Percentiles rank a stretch among this genome's conserved stretches.
These are phyloP conservation scores for Varecia variegata DNA, from an alignment of 2,797 vertebrate genomes.

Conservation along the genomic window DNA sequence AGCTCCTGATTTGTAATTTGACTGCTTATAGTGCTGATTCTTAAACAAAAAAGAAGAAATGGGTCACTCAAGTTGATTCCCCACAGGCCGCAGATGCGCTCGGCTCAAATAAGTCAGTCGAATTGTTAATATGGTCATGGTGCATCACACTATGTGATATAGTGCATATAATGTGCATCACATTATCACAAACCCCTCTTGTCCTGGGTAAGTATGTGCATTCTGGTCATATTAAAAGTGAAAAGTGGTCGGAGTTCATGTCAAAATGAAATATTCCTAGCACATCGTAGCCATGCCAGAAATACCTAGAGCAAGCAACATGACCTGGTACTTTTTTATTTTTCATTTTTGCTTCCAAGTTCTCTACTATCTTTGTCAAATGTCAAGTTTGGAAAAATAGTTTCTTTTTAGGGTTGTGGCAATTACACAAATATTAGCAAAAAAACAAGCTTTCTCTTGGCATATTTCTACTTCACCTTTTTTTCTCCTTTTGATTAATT, in stretches of 20 bases:
- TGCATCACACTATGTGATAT: slow-evolving; percentile 47
- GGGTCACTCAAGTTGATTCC: slow-evolving; percentile 64
- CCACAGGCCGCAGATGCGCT: slow-evolving; percentile 38
- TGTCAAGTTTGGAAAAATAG: slow-evolving; percentile 38
- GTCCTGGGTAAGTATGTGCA: slow-evolving; percentile 67
- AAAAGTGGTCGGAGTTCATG: slow-evolving; percentile 73
- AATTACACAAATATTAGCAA: neutral
- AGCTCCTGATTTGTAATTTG: slow-evolving; percentile 54
- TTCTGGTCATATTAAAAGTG: slow-evolving; percentile 52
- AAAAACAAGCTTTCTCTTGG: neutral
- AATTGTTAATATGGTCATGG: neutral
- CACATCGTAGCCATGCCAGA: slow-evolving; percentile 70
- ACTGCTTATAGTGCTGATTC: slow-evolving; percentile 73
- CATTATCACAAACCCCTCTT: slow-evolving; percentile 53
- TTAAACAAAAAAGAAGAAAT: slow-evolving; percentile 76
- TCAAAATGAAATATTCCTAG: slow-evolving; percentile 71
- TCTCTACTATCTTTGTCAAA: slow-evolving; percentile 27
- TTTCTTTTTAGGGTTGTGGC: neutral
- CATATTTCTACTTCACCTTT: neutral
- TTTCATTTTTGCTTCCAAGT: slow-evolving; percentile 42
- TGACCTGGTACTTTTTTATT: slow-evolving; percentile 2
- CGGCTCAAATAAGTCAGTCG: slow-evolving; percentile 51
- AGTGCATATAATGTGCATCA: too few species aligned
- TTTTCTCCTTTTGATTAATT: neutral
- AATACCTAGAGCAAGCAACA: slow-evolving; percentile 45